Conservation (phyloP, 2,113 vertebrate species). For the Platichthys flesus region DNA sequence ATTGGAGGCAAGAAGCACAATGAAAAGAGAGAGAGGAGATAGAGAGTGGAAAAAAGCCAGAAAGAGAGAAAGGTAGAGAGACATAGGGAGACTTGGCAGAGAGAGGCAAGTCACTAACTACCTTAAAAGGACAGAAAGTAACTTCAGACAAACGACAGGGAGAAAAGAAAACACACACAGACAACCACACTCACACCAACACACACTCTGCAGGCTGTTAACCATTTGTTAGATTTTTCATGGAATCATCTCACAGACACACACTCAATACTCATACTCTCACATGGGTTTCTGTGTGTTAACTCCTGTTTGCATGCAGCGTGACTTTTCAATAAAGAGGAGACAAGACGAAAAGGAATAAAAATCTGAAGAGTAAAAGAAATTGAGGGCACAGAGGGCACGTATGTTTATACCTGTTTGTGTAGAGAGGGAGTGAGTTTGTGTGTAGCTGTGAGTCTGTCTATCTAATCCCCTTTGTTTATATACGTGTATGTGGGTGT, state of each 20-base stretch:
- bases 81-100: not conserved
- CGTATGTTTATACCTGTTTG: conserved; percentile 50
- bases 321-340: conserved; percentile 23
- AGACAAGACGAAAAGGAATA: conserved; percentile 16
- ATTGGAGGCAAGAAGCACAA: conserved; percentile 1
- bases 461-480: conserved; percentile 73
- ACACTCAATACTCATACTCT: conserved; percentile 18
- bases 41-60: conserved; percentile 46
- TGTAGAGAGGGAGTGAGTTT: conserved; percentile 19
- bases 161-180: conserved; percentile 31
- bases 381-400: conserved; percentile 29
- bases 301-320: conserved; percentile 11
- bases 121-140: conserved; percentile 77
- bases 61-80: conserved; percentile 22
- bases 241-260: conserved; percentile 11
- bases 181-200: not conserved
- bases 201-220: not conserved
- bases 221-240: conserved; percentile 22
- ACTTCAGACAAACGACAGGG: conserved; percentile 32
- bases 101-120: conserved; percentile 29
- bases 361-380: conserved; percentile 36
- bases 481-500: conserved; percentile 55
- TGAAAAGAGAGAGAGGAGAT: conserved; percentile 35
- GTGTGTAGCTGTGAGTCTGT: conserved; percentile 51
- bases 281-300: not conserved